Percentiles rank a stretch among this genome's conserved stretches.
Conservation (phyloP, 1,140 invertebrate genomes). For the Portunus trituberculatus region DNA sequence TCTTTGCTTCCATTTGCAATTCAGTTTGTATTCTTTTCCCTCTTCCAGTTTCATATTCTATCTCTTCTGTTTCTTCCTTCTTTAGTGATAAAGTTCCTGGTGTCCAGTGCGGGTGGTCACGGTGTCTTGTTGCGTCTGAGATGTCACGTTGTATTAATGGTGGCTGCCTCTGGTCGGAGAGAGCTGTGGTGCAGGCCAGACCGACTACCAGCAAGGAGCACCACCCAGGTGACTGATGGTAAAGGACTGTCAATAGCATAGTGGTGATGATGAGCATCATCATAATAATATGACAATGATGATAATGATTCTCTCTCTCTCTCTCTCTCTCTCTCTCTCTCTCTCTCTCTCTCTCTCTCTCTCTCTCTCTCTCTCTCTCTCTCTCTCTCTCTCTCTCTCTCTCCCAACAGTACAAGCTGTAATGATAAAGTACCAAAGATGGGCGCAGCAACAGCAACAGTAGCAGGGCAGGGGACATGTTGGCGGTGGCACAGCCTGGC, state of each 20-base stretch:
- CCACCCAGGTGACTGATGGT: neutral
- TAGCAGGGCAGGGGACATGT: neutral
- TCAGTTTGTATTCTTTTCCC: too few species aligned
- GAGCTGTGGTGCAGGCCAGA: neutral
- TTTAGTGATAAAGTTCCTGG: neutral
- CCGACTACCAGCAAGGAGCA: neutral
- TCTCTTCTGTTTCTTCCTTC: neutral
- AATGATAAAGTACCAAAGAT: neutral
- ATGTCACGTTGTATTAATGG: neutral
- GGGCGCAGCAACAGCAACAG: neutral
- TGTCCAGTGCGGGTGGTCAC: neutral
- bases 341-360: neutral
- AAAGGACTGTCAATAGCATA: too few species aligned
- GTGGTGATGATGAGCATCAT: too few species aligned
- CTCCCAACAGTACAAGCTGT: neutral
- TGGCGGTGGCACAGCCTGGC: neutral
- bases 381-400: neutral
- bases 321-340: neutral
- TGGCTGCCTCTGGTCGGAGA: neutral
- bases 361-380: neutral
- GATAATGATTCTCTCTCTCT: too few species aligned
- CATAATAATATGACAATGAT: too few species aligned
- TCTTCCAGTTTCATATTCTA: neutral
- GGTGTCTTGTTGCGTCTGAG: neutral
- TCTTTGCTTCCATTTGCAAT: neutral